Evolutionary conservation across 2,888 invertebrate species (phyloP).

Genomic region (Osmoderma eremita): DNA sequence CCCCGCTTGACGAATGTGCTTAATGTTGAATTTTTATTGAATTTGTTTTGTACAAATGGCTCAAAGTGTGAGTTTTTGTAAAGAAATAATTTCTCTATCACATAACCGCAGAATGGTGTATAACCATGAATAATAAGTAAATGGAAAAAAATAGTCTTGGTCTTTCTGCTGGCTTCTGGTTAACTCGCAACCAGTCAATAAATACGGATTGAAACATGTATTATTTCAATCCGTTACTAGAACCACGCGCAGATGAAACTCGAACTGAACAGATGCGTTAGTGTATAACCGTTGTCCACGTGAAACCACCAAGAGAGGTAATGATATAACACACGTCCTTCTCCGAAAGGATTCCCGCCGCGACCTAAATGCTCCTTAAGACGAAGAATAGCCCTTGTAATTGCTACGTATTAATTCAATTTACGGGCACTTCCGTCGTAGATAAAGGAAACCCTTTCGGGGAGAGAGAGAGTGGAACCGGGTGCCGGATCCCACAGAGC

Average conservation of each 20-base stretch:
- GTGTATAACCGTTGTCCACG: constrained; percentile 56
- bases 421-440: constrained; percentile 62
- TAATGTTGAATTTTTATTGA: no score
- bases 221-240: background rate
- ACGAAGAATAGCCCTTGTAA: constrained; percentile 62
- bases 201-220: no score
- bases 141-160: no score
- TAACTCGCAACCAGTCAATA: no score
- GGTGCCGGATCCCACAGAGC: constrained; percentile 60
- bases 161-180: no score
- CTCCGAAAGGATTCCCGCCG: constrained; percentile 55
- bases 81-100: no score
- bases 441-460: constrained; percentile 58
- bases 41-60: no score
- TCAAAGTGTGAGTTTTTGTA: no score
- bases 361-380: constrained; percentile 63
- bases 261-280: constrained; percentile 50
- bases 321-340: constrained; percentile 57
- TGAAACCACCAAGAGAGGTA: constrained; percentile 59
- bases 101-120: no score
- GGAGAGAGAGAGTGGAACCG: constrained; percentile 51
- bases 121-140: no score
- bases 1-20: no score
- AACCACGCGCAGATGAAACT: constrained; percentile 12
- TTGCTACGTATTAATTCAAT: constrained; percentile 66